phyloP scores from a whole-genome alignment of 2,888 invertebrate species.

The Fragum whitleyi region DNA sequence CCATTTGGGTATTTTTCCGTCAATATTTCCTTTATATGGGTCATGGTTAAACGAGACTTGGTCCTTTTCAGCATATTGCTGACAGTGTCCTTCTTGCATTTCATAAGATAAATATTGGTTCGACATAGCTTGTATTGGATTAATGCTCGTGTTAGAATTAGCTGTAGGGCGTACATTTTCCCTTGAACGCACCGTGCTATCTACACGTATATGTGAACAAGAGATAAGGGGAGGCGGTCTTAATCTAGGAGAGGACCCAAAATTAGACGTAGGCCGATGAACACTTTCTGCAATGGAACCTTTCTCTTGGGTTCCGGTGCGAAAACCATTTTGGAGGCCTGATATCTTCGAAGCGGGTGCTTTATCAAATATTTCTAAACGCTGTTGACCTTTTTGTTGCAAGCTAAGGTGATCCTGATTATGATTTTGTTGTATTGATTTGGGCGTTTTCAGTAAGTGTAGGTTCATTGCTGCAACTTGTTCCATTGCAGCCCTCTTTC shows the following conservation, averaged over 20 bases:
- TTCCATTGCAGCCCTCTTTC: neutral
- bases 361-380: no score
- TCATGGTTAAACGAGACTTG: no score
- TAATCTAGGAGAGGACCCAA: slow-evolving; percentile 46
- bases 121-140: slow-evolving; percentile 31
- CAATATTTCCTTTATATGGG: no score
- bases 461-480: slow-evolving; percentile 40
- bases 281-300: no score
- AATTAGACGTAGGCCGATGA: slow-evolving; percentile 36
- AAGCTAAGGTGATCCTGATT: slow-evolving; percentile 41
- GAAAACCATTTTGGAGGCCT: no score
- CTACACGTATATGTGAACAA: slow-evolving; percentile 35
- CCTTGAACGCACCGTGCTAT: neutral
- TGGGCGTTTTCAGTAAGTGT: slow-evolving; percentile 17
- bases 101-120: neutral
- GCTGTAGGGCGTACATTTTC: neutral
- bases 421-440: neutral
- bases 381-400: slow-evolving; percentile 28
- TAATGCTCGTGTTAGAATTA: slow-evolving; percentile 17
- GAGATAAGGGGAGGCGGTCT: slow-evolving; percentile 57
- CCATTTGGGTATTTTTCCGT: no score
- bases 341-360: no score
- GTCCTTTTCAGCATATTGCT: no score
- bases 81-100: neutral
- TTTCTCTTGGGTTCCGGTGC: no score